Evolutionary conservation across 1,140 invertebrate species (phyloP).

Genomic region (Neotoxoptera formosana): DNA sequence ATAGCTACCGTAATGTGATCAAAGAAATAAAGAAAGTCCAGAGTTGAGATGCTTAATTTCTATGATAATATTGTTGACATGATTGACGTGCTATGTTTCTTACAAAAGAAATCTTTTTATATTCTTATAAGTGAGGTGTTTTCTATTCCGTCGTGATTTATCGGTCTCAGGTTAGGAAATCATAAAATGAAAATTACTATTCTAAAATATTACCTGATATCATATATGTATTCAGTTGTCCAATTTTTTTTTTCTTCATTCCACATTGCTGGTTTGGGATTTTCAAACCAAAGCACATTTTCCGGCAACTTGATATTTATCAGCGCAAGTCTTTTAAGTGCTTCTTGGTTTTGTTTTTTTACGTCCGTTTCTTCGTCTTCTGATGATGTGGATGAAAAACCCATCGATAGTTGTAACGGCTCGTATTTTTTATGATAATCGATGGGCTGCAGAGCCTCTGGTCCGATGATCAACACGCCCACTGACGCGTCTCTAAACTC

Average conservation of each 20-base stretch:
- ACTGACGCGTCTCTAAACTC: slow-evolving; percentile 60
- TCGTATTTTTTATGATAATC: slow-evolving; percentile 59
- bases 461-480: slow-evolving; percentile 56
- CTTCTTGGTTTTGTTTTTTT: slow-evolving; percentile 51
- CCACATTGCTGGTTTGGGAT: slow-evolving; percentile 82
- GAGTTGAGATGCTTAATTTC: neutral
- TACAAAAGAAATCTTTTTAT: too few species aligned
- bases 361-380: slow-evolving; percentile 59
- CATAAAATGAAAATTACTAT: neutral
- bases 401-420: slow-evolving; percentile 51
- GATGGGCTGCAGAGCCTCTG: slow-evolving; percentile 42
- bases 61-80: neutral
- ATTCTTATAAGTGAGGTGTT: too few species aligned
- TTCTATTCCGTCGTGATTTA: too few species aligned
- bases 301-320: slow-evolving; percentile 70
- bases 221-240: slow-evolving; percentile 79
- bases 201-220: slow-evolving; percentile 73
- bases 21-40: neutral
- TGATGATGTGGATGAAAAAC: slow-evolving; percentile 36
- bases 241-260: slow-evolving; percentile 69
- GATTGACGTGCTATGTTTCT: too few species aligned
- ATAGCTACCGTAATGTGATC: neutral
- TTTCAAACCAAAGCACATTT: slow-evolving; percentile 82
- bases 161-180: too few species aligned
- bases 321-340: slow-evolving; percentile 31